Conservation (phyloP, 2,797 vertebrate species). For the Tokudaia tokunoshimensis region DNA sequence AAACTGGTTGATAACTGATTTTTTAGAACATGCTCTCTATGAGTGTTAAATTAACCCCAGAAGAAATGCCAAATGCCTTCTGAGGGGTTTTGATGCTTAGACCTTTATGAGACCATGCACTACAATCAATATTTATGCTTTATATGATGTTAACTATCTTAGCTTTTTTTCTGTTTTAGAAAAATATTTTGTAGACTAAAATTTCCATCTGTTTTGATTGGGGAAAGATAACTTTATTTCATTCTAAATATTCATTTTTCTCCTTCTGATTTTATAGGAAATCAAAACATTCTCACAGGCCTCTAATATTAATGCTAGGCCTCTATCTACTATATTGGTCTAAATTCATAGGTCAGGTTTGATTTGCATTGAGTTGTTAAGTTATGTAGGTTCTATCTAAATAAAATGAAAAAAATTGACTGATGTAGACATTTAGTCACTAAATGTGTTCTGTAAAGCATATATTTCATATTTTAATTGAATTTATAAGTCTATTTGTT, state of each 20-base stretch:
- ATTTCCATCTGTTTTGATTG: not conserved
- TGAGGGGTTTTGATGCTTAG: not conserved
- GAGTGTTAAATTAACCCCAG: not conserved
- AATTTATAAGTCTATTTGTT: not conserved
- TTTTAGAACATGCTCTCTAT: not conserved
- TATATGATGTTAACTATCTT: not conserved
- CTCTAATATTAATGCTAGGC: not conserved
- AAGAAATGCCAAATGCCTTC: not conserved
- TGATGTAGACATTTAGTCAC: not conserved
- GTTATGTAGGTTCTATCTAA: not conserved
- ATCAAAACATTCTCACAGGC: not conserved
- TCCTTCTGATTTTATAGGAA: conserved; percentile 39
- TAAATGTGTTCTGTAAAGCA: not conserved
- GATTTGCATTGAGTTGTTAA: not conserved
- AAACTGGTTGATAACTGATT: not conserved
- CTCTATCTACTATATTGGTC: not conserved
- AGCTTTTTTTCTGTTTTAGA: not conserved
- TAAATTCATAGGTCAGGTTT: not conserved
- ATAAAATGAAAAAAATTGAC: not conserved
- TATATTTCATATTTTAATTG: not conserved
- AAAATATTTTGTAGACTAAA: not conserved
- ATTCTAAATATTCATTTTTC: not conserved
- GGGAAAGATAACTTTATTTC: not conserved
- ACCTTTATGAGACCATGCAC: not conserved
- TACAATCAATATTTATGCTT: not conserved